Evolutionary conservation across 2,888 invertebrate genomes (phyloP), one percentile per base, ranked within the genome.

Genomic region (Agrotis exclamationis): DNA sequence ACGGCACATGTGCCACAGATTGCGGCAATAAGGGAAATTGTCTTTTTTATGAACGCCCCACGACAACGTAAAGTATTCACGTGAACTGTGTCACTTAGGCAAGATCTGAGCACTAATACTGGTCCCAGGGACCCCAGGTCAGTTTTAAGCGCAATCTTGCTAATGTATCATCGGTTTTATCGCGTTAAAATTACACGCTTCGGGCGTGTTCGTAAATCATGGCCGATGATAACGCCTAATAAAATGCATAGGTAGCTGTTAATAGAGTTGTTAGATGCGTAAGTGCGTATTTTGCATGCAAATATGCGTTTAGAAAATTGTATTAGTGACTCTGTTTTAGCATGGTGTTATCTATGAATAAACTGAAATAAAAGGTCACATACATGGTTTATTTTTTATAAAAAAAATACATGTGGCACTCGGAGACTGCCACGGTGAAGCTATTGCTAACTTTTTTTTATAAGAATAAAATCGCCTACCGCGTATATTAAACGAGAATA

Each of bases 11-110:
- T 95, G 96, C 95, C 93, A 93, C 95, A 94, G 95, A 96, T 96
- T 96, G 94, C 93, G 90, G 95, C 95, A 95, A 96, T 96, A 96
- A 95, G 95, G 95, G 93, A 95, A 94, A 96, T 96, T 96, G 96
- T 96, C 95, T 95, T 96, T 96, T 96, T 95, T 96, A 96, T 95
- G 96, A 95, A 95, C 94, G 95, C 91, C 88, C 88, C 89, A 84
- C 92, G 91, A 91, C 92, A 89, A 91, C 92, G 93, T 93, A 92
- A 94, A 93, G 93, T 93, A 94, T 94, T 94, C 93, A 90, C 88
- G 89, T 81, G 87, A 87, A 88, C 87, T 85, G 83, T 80, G 85
- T 80, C 88, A 88, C 89, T 88, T 87, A 87, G 77, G 82, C 83
- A 84, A 87, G 87, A 86, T 87, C 87, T 85, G 85, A 80, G 72